Percentiles rank a stretch among this genome's conserved stretches.
Evolutionary conservation across 2,113 vertebrate genomes (phyloP).

Genomic region (Actinemys pallida): DNA sequence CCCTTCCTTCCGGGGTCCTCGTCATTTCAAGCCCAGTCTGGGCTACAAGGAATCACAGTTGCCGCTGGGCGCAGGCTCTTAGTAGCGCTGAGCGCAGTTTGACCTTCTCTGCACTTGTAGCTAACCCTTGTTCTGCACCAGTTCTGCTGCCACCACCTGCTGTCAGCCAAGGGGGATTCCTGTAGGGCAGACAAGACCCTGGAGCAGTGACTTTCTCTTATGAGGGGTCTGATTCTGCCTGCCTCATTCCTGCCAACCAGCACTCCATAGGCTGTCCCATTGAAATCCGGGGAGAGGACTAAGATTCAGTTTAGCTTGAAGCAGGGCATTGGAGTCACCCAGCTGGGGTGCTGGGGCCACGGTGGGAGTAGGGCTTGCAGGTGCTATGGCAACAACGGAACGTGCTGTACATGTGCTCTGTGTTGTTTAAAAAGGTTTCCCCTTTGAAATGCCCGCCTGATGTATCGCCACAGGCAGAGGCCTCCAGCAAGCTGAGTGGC

Average conservation of each 20-base stretch:
- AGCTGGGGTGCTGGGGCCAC: not conserved
- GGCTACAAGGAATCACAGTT: not conserved
- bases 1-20: not conserved
- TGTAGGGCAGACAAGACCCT: not conserved
- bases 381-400: not conserved
- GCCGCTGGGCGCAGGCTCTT: not conserved
- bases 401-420: not conserved
- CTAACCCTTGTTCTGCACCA: not conserved
- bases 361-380: not conserved
- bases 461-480: not conserved
- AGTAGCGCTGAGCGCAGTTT: not conserved
- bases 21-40: not conserved
- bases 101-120: not conserved
- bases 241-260: not conserved
- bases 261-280: not conserved
- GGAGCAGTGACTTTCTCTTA: not conserved
- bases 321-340: not conserved
- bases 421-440: not conserved
- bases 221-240: not conserved
- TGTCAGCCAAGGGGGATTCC: not conserved
- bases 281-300: not conserved
- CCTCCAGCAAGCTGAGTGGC: not conserved
- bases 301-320: not conserved
- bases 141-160: not conserved
- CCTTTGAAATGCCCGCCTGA: not conserved